Percentiles rank a stretch among this genome's conserved stretches.
phyloP scores from a whole-genome alignment of 2,888 invertebrate species.

The Ctenicera cuprea region DNA sequence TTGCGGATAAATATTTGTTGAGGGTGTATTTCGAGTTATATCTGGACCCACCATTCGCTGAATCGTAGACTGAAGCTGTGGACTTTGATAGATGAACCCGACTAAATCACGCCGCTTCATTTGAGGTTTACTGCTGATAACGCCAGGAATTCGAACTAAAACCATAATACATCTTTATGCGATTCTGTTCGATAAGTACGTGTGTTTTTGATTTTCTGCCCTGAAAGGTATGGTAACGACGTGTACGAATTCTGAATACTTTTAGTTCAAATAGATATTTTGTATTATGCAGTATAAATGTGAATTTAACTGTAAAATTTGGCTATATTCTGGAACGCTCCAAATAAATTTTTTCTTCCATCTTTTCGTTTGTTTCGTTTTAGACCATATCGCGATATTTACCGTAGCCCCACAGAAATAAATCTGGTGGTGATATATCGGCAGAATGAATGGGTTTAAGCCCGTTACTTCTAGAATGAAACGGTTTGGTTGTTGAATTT shows the following conservation, averaged over 20 bases:
- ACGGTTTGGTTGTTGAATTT: conserved; percentile 23
- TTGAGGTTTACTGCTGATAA: conserved; percentile 34
- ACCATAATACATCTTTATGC: conserved; percentile 17
- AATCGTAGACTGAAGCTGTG: conserved; percentile 33
- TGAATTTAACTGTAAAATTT: no score
- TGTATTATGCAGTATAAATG: neutral
- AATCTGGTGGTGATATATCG: conserved; percentile 26
- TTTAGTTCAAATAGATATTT: no score
- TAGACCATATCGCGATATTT: conserved; percentile 20
- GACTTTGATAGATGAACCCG: conserved; percentile 36
- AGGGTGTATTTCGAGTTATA: conserved; percentile 29
- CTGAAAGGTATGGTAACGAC: no score
- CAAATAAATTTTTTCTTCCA: conserved; percentile 13
- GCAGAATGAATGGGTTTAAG: conserved; percentile 25
- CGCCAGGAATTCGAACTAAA: conserved; percentile 21
- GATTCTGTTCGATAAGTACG: conserved; percentile 2
- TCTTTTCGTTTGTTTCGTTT: conserved; percentile 24
- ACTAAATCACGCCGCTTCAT: conserved; percentile 36
- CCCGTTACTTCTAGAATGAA: conserved; percentile 16
- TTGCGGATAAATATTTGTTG: conserved; percentile 34
- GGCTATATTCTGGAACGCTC: neutral
- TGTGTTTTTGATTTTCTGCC: neutral
- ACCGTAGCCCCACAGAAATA: conserved; percentile 17
- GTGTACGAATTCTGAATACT: no score
- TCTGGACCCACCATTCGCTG: conserved; percentile 19